These are phyloP conservation scores for Heliangelus exortis DNA, from an alignment of 2,797 vertebrate genomes.

Conservation along the genomic window DNA sequence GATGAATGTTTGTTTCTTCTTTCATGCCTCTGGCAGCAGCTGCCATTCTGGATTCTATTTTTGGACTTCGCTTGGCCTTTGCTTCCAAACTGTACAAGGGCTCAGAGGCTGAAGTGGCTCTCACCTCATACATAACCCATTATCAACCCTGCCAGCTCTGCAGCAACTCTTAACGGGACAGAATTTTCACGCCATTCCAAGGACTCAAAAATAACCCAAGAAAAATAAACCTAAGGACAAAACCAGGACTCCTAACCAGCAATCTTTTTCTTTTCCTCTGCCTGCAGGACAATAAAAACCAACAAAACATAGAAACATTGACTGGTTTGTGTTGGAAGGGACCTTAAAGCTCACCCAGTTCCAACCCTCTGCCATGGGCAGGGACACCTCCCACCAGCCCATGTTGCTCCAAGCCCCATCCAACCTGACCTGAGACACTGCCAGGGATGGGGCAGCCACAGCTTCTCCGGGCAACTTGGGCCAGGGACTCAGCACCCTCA, in stretches of 20 bases:
- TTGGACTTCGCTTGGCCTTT: neutral
- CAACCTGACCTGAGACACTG: no score
- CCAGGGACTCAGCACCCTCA: no score
- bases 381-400: no score
- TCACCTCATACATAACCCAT: neutral
- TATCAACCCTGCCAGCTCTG: neutral
- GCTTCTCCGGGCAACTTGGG: no score
- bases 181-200: neutral
- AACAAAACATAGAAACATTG: neutral
- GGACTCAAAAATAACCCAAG: neutral
- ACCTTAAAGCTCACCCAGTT: no score
- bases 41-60: neutral
- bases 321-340: no score
- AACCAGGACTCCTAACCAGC: neutral
- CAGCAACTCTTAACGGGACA: neutral
- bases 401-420: no score
- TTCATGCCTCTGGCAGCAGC: neutral
- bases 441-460: no score
- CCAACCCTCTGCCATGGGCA: no score
- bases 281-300: neutral
- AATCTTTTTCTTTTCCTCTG: neutral
- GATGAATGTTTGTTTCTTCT: neutral
- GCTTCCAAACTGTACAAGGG: neutral
- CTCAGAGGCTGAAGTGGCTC: neutral
- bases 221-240: neutral